Conservation (phyloP, 2,113 vertebrate species). For the Motacilla tschutschensis region DNA sequence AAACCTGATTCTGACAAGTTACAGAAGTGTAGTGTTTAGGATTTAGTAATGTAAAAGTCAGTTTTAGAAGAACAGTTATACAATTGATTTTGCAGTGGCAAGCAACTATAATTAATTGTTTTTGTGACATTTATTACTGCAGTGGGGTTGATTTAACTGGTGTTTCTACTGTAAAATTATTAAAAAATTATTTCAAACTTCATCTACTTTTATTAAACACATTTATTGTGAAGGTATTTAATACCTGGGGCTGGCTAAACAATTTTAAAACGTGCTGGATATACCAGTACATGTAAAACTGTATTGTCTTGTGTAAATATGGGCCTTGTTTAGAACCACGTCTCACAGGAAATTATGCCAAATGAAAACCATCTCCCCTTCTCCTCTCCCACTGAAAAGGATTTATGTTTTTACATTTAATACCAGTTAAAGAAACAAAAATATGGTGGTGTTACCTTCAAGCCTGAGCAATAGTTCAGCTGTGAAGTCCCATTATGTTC, state of each 20-base stretch:
- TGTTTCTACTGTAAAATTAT: conserved; percentile 80
- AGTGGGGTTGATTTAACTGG: conserved; percentile 76
- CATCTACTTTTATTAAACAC: conserved; percentile 77
- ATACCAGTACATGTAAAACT: conserved; percentile 65
- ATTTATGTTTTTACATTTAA: conserved; percentile 79
- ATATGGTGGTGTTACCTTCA: conserved; percentile 46
- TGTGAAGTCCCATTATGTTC: conserved; percentile 41
- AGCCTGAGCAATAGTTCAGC: conserved; percentile 57
- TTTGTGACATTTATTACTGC: conserved; percentile 76
- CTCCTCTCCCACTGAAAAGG: conserved; percentile 63
- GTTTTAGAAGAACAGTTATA: conserved; percentile 73
- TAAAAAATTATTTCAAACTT: conserved; percentile 77
- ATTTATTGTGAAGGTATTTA: conserved; percentile 69
- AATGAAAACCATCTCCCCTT: conserved; percentile 81
- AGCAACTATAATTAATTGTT: conserved; percentile 71
- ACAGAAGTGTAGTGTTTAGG: conserved; percentile 74
- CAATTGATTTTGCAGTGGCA: conserved; percentile 79
- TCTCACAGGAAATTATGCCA: conserved; percentile 80
- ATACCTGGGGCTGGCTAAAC: conserved; percentile 64
- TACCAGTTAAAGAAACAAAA: conserved; percentile 69
- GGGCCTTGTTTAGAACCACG: conserved; percentile 71
- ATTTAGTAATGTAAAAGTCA: conserved; percentile 75
- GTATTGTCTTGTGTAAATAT: conserved; percentile 74
- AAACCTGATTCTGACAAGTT: conserved; percentile 82
- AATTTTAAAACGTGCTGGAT: conserved; percentile 69